A percentile compares a stretch with the other conserved stretches of the same genome.
These are phyloP conservation scores for Phylloscopus collybita DNA, from an alignment of 2,797 vertebrate genomes.

Conservation along the genomic window DNA sequence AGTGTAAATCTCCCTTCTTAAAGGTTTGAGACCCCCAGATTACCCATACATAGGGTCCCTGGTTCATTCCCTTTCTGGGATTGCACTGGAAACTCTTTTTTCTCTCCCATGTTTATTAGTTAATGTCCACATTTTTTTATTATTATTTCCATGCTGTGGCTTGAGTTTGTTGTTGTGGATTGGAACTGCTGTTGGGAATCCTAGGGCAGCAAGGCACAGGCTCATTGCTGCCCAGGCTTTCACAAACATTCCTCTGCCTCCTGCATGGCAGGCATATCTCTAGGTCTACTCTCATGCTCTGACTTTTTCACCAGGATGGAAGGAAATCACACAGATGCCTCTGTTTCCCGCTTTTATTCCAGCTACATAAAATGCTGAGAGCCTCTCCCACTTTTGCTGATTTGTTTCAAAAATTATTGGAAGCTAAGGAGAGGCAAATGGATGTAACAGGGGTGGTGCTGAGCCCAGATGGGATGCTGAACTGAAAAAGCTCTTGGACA, in stretches of 20 bases:
- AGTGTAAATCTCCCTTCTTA: background rate
- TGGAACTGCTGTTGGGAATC: background rate
- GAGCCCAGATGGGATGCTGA: background rate
- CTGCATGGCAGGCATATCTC: background rate
- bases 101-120: background rate
- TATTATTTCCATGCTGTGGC: background rate
- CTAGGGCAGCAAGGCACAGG: background rate
- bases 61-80: background rate
- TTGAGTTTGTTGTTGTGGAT: background rate
- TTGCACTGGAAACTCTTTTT: background rate
- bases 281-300: background rate
- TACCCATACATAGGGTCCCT: background rate
- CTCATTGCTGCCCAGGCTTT: background rate
- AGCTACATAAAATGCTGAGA: background rate
- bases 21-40: background rate
- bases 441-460: background rate
- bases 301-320: background rate
- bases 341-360: background rate
- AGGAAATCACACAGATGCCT: background rate
- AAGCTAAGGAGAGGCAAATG: background rate
- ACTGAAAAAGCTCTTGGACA: background rate
- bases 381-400: background rate
- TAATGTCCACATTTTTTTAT: background rate
- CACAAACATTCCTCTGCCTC: background rate
- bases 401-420: background rate